Percentiles rank a stretch among this genome's conserved stretches.
These are phyloP conservation scores for Nettapus auritus DNA, from an alignment of 2,113 vertebrate genomes.

Conservation along the genomic window DNA sequence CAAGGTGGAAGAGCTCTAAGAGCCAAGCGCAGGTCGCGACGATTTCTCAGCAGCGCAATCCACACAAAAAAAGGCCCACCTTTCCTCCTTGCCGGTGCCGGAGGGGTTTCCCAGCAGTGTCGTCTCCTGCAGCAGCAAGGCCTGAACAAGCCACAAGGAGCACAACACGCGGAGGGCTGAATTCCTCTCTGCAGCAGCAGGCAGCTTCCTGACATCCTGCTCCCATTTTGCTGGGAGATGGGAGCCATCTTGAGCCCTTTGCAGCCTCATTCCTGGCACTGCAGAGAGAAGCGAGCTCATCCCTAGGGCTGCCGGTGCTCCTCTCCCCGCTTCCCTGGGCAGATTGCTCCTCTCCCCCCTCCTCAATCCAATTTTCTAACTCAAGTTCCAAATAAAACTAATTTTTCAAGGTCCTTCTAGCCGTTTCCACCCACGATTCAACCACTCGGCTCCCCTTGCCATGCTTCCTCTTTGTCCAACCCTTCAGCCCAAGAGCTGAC, in stretches of 20 bases:
- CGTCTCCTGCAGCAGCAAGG: not conserved
- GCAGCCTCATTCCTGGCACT: constrained; percentile 19
- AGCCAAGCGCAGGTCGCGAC: accelerated
- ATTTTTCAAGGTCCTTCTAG: constrained; percentile 33
- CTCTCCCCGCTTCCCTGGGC: not conserved
- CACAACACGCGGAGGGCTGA: not conserved
- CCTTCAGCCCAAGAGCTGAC: constrained; percentile 49
- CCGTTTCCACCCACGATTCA: constrained; percentile 20
- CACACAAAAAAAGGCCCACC: not conserved
- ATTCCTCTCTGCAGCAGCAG: not conserved
- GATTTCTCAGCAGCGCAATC: not conserved
- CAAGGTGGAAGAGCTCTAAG: not conserved
- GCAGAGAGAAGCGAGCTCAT: not conserved
- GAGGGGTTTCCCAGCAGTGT: not conserved
- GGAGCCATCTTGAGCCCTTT: constrained; percentile 26
- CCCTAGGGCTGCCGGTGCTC: not conserved
- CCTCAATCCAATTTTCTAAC: not conserved
- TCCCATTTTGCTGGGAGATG: not conserved
- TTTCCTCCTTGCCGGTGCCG: not conserved
- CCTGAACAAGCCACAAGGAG: not conserved
- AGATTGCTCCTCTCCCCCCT: not conserved
- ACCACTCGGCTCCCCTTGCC: not conserved
- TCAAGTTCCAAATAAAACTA: constrained; percentile 13
- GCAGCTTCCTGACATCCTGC: not conserved
- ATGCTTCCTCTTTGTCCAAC: not conserved